Base-by-base conservation (phyloP, 2,113 vertebrate species). In the Embiotoca jacksoni region DNA sequence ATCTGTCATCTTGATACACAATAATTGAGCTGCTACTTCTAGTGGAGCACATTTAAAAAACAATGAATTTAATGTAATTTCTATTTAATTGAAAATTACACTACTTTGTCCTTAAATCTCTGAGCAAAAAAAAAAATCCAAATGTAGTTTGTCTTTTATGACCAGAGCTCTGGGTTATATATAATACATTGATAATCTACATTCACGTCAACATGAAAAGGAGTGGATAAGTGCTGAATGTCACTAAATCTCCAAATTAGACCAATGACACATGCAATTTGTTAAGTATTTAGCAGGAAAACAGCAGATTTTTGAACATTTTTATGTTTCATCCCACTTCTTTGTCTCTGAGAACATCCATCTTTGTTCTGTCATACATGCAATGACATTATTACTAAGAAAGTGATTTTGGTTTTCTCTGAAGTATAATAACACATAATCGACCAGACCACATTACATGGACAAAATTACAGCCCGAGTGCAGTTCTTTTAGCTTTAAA, bases 371-470 rank as follows among this genome's bases (percentile, higher is more conserved):
- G 55, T 72, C 39, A 41, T 31, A 71, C 55, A 69, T 64, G 59
- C 57, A 83, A 58, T 73, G 65, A 65, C 54, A 66, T 78, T 69
- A 71, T 81, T 78, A n/a, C 82, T 55, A 36, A 78, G 23, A 56
- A 75, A 82, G 72, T 60, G 31, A 86, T 77, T n/a, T 78, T 0
- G 64, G 69, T 64, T 75, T 87, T 49, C 72, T 78, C 62, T 83
- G 53, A 78, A 69, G 63, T 63, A 39, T 62, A 88, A 82, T 62
- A 67, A 46, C 41, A 76, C 78, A 78, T 67, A 84, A 79, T 76
- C 60, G 46, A 4, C 7, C 23, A 11, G 30, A 75, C 78, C 82
- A 67, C 72, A 82, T 73, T 58, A 80, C 31, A 54, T 61, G 56
- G 72, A 70, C 56, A 70, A 23, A 85, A 88, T 85, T 74, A 37